phyloP scores from a whole-genome alignment of 2,797 vertebrate genomes.

The Gallinago nigripennis region DNA sequence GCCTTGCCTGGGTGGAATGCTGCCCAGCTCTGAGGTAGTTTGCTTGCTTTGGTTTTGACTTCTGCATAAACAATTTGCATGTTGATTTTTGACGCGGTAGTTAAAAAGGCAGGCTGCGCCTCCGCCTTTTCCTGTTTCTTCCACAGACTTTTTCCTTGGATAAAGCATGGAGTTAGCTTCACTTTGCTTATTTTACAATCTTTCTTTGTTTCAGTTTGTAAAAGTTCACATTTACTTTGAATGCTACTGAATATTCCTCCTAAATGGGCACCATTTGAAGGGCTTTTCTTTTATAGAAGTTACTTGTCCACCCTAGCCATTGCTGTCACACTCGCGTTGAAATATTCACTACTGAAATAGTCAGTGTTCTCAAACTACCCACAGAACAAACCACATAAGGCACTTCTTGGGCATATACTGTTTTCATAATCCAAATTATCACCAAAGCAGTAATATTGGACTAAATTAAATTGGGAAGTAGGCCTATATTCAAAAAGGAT shows the following conservation, averaged over 20 bases:
- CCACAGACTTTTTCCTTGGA: not conserved
- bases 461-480: not conserved
- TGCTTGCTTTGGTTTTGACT: constrained; percentile 23
- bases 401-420: not conserved
- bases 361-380: not conserved
- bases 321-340: not conserved
- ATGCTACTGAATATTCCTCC: not conserved
- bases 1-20: not conserved
- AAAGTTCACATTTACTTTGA: not conserved
- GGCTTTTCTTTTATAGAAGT: not conserved
- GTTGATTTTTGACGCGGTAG: not conserved
- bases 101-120: not conserved
- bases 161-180: not conserved
- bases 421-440: not conserved
- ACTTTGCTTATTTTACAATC: not conserved
- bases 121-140: not conserved
- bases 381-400: not conserved
- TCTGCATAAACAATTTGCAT: not conserved
- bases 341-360: not conserved
- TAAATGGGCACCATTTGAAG: not conserved
- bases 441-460: not conserved
- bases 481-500: not conserved
- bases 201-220: not conserved
- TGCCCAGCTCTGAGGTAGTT: constrained; percentile 21
- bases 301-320: not conserved